Conservation (phyloP, 1,140 invertebrate species). For the Heliconius congener region DNA sequence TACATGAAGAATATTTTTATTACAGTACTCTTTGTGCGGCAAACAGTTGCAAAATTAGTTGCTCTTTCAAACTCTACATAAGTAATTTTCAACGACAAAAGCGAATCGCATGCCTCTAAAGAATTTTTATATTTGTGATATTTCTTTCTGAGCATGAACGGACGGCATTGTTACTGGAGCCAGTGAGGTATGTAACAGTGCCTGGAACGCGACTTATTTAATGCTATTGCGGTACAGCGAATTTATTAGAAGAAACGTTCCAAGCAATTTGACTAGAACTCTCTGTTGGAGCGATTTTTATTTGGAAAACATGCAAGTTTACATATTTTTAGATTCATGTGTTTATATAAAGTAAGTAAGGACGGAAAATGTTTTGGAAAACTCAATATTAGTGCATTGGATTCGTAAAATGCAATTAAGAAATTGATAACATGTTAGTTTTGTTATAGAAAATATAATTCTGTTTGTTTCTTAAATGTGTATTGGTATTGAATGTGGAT, state of each 20-base stretch:
- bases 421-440: too few relatives aligned
- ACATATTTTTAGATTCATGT: not conserved
- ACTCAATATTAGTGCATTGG: too few relatives aligned
- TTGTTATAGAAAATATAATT: too few relatives aligned
- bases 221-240: conserved; percentile 28
- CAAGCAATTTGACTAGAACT: conserved; percentile 26
- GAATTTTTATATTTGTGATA: conserved; percentile 30
- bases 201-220: conserved; percentile 33
- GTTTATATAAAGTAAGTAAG: not conserved
- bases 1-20: not conserved
- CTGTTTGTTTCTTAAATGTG: too few relatives aligned
- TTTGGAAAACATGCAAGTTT: conserved; percentile 7
- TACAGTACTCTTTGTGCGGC: not conserved
- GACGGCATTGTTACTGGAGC: conserved; percentile 21
- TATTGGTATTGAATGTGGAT: too few relatives aligned
- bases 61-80: conserved; percentile 11
- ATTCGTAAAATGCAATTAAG: too few relatives aligned
- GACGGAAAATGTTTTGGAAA: not conserved
- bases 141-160: conserved; percentile 26
- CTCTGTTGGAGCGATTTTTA: not conserved
- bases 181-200: conserved; percentile 31
- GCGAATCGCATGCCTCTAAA: conserved; percentile 14
- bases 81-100: conserved; percentile 11
- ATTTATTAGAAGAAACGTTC: conserved; percentile 32
- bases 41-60: conserved; percentile 15